Evolutionary conservation across 2,113 vertebrate species (phyloP).

Genomic region (Paramormyrops kingsleyae): DNA sequence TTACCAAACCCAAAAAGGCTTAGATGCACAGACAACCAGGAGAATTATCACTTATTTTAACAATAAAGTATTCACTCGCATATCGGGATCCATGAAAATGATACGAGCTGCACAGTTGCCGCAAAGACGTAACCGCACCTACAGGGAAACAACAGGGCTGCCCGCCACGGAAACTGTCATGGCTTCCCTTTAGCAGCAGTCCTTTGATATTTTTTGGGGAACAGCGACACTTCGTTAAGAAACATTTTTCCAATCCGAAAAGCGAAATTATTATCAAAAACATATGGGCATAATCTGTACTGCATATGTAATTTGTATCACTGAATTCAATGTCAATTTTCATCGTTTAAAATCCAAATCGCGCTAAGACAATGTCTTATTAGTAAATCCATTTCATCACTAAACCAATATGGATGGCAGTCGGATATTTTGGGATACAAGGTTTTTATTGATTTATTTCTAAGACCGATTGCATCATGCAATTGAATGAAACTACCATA

Average conservation of each 20-base stretch:
- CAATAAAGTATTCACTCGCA: not conserved
- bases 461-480: not conserved
- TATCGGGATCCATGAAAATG: not conserved
- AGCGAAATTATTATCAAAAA: not conserved
- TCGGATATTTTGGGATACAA: not conserved
- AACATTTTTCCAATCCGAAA: not conserved
- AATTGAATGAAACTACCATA: not conserved
- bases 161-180: not conserved
- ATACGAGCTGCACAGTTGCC: not conserved
- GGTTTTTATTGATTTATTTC: not conserved
- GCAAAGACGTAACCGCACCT: not conserved
- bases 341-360: not conserved
- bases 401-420: not conserved
- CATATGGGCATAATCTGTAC: not conserved
- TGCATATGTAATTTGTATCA: not conserved
- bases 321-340: not conserved
- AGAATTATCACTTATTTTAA: not conserved
- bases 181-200: not conserved
- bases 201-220: not conserved
- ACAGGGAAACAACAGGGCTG: not conserved
- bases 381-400: not conserved
- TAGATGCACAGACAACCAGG: not conserved
- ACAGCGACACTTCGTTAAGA: conserved; percentile 18
- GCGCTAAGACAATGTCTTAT: not conserved
- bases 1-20: not conserved